Evolutionary conservation across 2,888 invertebrate genomes (phyloP).

Genomic region (Pachycephus smyrnensis): DNA sequence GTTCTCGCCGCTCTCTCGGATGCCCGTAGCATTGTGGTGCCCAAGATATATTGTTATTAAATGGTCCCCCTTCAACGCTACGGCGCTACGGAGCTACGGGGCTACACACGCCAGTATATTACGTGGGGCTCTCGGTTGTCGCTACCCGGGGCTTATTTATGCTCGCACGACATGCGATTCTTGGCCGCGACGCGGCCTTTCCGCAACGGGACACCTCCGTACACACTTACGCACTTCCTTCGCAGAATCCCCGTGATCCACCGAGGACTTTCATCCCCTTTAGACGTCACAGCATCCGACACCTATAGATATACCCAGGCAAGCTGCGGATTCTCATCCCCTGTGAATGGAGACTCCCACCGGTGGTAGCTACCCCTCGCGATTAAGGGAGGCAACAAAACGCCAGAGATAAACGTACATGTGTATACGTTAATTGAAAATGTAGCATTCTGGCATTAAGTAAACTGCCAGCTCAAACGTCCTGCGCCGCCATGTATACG

Average conservation of each 20-base stretch:
- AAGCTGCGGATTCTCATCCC: too few species aligned
- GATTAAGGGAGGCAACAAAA: too few species aligned
- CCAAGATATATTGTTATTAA: slow-evolving; percentile 67
- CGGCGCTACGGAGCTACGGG: too few species aligned
- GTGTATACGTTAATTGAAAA: background rate
- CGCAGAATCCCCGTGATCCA: too few species aligned
- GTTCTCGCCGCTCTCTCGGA: slow-evolving; percentile 29
- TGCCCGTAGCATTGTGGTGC: slow-evolving; percentile 48
- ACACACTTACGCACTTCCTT: too few species aligned
- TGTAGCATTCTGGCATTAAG: slow-evolving; percentile 37
- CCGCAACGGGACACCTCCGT: background rate
- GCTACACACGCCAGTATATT: slow-evolving; percentile 57
- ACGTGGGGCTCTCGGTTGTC: slow-evolving; percentile 39
- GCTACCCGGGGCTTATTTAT: slow-evolving; percentile 47
- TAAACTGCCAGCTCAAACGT: slow-evolving; percentile 49
- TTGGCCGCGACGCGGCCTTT: slow-evolving; percentile 8
- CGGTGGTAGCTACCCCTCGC: too few species aligned
- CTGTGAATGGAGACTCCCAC: too few species aligned
- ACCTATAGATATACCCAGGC: too few species aligned
- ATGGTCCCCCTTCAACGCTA: slow-evolving; percentile 53
- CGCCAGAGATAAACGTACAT: too few species aligned
- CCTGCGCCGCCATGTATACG: slow-evolving; percentile 18
- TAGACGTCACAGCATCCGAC: too few species aligned
- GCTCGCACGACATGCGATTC: slow-evolving; percentile 50
- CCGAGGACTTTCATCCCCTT: too few species aligned